Percentiles rank a stretch among this genome's conserved stretches.
Evolutionary conservation across 2,797 vertebrate species (phyloP).

Genomic region (Eutrigla gurnardus): DNA sequence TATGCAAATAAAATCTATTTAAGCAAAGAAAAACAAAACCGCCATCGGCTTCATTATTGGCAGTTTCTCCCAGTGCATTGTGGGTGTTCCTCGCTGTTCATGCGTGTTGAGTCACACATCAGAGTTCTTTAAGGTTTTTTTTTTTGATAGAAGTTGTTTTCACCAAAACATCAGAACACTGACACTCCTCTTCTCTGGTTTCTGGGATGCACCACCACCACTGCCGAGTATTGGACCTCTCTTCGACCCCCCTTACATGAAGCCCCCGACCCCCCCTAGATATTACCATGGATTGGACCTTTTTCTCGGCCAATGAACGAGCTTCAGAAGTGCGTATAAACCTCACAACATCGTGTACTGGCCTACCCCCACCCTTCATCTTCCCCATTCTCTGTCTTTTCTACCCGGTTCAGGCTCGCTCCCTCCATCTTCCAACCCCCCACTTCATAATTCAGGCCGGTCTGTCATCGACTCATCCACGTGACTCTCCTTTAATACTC

Average conservation of each 20-base stretch:
- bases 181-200: constrained; percentile 19
- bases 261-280: no score
- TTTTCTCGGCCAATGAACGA: constrained; percentile 59
- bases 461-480: constrained; percentile 65
- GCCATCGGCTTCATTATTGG: not conserved
- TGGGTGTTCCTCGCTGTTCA: not conserved
- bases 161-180: constrained; percentile 9
- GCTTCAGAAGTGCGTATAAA: constrained; percentile 67
- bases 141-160: constrained; percentile 23
- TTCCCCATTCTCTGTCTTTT: not conserved
- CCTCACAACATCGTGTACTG: constrained; percentile 56
- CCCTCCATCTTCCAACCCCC: constrained; percentile 12
- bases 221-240: constrained; percentile 41
- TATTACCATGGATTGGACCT: no score
- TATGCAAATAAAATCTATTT: no score
- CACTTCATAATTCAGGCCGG: constrained; percentile 59
- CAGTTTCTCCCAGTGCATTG: not conserved
- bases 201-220: constrained; percentile 29
- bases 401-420: not conserved
- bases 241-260: constrained; percentile 44
- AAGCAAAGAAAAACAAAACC: no score
- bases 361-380: constrained; percentile 2
- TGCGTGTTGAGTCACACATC: constrained; percentile 1
- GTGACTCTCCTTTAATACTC: constrained; percentile 50
- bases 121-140: not conserved